These are phyloP conservation scores for Rhagoletis pomonella DNA, from an alignment of 1,140 invertebrate species.

Conservation along the genomic window DNA sequence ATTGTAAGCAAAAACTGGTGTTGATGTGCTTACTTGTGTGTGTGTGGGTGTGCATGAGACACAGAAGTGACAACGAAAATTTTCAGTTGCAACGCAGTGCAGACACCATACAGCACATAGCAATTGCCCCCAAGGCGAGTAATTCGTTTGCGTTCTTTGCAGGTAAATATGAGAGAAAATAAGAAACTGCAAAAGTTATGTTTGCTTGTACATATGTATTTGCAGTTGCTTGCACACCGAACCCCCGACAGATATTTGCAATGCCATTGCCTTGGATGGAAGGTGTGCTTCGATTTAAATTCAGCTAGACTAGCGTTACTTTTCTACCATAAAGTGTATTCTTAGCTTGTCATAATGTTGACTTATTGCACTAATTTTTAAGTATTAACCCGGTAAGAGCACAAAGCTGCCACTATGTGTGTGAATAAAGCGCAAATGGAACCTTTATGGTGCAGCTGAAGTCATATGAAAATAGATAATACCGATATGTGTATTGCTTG, in stretches of 20 bases:
- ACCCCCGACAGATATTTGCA: too few relatives aligned
- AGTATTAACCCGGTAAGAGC: not conserved
- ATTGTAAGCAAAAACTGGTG: too few relatives aligned
- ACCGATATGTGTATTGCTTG: too few relatives aligned
- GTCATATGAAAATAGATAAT: too few relatives aligned
- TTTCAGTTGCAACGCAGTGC: not conserved
- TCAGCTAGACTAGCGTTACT: too few relatives aligned
- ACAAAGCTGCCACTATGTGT: too few relatives aligned
- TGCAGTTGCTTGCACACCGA: too few relatives aligned
- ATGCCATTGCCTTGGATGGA: not conserved
- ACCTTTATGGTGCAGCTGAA: too few relatives aligned
- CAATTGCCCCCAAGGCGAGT: not conserved
- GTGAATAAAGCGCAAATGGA: too few relatives aligned
- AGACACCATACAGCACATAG: not conserved
- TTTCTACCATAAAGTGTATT: not conserved
- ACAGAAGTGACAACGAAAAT: not conserved
- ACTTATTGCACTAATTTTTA: conserved; percentile 12
- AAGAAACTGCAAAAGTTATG: not conserved
- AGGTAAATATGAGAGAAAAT: not conserved
- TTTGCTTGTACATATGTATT: too few relatives aligned
- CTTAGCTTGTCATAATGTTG: not conserved
- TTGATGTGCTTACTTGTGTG: not conserved
- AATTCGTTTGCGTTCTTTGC: not conserved
- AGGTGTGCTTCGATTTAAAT: not conserved
- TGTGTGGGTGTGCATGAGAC: not conserved